phyloP scores from a whole-genome alignment of 1,140 invertebrate species.

The Halictus rubicundus region DNA sequence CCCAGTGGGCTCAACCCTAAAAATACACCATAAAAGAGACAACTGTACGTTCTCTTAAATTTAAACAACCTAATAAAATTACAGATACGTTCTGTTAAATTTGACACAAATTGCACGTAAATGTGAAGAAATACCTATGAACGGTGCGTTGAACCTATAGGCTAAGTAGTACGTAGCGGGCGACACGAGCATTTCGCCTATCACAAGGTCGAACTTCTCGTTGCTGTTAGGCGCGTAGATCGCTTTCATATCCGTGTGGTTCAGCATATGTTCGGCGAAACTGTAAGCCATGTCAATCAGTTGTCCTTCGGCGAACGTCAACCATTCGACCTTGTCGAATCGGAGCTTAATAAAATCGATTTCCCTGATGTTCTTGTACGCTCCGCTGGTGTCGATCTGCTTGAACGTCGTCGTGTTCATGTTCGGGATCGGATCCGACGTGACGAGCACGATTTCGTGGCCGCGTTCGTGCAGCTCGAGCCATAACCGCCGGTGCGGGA shows the following conservation, averaged over 20 bases:
- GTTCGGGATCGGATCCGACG: conserved; percentile 68
- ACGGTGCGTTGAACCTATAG: conserved; percentile 58
- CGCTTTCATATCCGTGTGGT: conserved; percentile 51
- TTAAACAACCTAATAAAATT: no score
- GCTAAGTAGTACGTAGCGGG: conserved; percentile 37
- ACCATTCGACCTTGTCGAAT: conserved; percentile 16
- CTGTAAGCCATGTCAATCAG: neutral
- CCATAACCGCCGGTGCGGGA: conserved; percentile 77
- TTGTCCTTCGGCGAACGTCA: fast-evolving
- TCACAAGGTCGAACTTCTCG: conserved; percentile 61
- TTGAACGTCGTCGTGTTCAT: conserved; percentile 59
- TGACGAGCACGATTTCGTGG: conserved; percentile 78
- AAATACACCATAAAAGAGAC: neutral
- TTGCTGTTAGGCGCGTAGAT: conserved; percentile 53
- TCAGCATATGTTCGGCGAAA: conserved; percentile 19
- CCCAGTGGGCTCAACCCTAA: conserved; percentile 52
- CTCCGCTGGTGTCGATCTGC: conserved; percentile 51
- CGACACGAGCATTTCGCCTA: conserved; percentile 47
- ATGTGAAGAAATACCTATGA: conserved; percentile 59
- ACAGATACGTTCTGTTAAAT: no score
- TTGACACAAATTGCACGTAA: neutral
- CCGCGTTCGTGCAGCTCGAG: conserved; percentile 72
- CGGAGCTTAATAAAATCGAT: conserved; percentile 4
- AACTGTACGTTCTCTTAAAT: no score
- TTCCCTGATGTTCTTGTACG: neutral